phyloP scores from a whole-genome alignment of 2,888 invertebrate genomes.

The Tenthredo notha region DNA sequence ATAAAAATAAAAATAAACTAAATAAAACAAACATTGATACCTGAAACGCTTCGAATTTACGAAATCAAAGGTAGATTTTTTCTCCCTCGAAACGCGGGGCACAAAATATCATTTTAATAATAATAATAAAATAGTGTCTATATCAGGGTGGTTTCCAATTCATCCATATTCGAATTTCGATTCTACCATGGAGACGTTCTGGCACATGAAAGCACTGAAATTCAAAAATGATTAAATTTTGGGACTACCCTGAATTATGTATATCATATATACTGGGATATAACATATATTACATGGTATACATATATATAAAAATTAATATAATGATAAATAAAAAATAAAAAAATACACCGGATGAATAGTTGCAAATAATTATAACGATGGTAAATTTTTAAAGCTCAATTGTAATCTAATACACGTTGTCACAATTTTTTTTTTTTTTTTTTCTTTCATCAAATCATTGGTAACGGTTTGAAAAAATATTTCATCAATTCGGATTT shows the following conservation, averaged over 20 bases:
- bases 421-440: background rate
- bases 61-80: conserved; percentile 12
- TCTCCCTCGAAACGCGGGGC: conserved; percentile 24
- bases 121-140: background rate
- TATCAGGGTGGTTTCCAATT: background rate
- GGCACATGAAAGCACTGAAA: too few relatives aligned
- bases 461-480: too few relatives aligned
- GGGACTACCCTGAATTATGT: too few relatives aligned
- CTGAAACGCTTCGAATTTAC: conserved; percentile 47
- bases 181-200: too few relatives aligned
- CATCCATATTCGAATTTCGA: too few relatives aligned
- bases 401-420: background rate
- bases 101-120: conserved; percentile 9
- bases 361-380: conserved; percentile 1
- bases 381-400: background rate
- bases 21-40: conserved; percentile 19
- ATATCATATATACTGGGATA: background rate
- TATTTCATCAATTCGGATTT: too few relatives aligned
- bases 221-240: too few relatives aligned
- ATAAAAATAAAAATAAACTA: background rate
- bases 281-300: background rate
- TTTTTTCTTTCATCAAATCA: too few relatives aligned
- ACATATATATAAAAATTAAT: background rate
- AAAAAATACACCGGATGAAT: background rate
- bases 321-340: background rate